Base-by-base conservation (phyloP, 2,888 invertebrate species). In the Dorcus hopei region DNA sequence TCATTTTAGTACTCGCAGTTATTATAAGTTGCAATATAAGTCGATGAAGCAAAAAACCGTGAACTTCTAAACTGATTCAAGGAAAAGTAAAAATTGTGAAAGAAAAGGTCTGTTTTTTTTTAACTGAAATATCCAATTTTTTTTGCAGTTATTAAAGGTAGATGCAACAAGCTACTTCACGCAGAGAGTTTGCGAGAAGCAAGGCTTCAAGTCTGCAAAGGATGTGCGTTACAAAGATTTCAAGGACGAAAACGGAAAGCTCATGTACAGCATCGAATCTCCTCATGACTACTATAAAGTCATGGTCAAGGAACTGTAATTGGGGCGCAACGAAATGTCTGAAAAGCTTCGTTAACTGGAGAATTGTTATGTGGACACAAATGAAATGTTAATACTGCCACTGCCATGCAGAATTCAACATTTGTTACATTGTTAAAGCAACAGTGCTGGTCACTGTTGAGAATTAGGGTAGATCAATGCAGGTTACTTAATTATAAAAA, bases 161-260 rank as follows among this genome's bases (percentile, higher is more conserved):
- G 92, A 92, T 72, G 91, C 92, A 1, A 92, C 92, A 0, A 91
- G 92, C 16, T 82, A 86, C 2, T 92, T 83, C 71, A 92, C 92
- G 0, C 91, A 92, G 71, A 88, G 87, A 68, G 87, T 90, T 55
- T 86, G 88, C 61, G 82, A 83, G 68, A 86, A 85, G 33, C 80
- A 87, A 47, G 90, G 89, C 1, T 85, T 90, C 70, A 79, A 82
- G 50, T 81, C 84, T 0, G 80, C 87, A 38, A 82, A 84, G 51
- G 85, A 87, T 63, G 83, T 91, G 14, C 80, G 80, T 45, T 93
- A 93, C 73, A 80, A 81, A n/a, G 88, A 90, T 61, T 87, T 89
- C 72, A 82, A 83, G 54, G 87, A 89, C 69, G 82, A 80, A 50
- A 70, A 76, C 39, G 88, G 86, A 1, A 71, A 77, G 23, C 84